Base-by-base conservation (phyloP, 2,113 vertebrate species). In the Chionis minor region DNA sequence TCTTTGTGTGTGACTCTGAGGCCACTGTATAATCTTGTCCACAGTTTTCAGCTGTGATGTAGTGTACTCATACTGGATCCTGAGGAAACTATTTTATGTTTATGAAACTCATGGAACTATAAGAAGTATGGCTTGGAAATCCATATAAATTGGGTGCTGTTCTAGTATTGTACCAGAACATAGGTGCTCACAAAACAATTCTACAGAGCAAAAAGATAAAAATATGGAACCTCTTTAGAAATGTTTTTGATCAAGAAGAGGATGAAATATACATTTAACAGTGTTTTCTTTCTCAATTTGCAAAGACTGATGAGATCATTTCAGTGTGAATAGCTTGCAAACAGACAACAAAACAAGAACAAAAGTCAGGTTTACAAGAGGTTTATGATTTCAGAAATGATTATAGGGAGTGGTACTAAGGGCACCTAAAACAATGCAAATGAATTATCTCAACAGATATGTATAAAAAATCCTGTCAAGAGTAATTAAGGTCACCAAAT, bases 401-500 rank as follows among this genome's bases (percentile, higher is more conserved):
- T 91, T 94, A 81, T 22, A 79, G 72, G 40, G 47, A 81, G 16
- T 21, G 4, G 23, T 67, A 63, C 23, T 26, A 84, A 91, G 35
- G 92, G 17, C 16, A 79, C 40, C 40, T 81, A 61, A 82, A 93
- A 61, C 38, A 81, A 63, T 47, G 44, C 62, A 77, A 14, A 22
- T 65, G 56, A 95, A 87, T 86, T 75, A 67, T 52, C 44, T 82
- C 28, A 79, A 59, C 27, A 56, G 14, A 40, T 65, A 74, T 21
- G 38, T 44, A 10, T 74, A 87, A 79, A 40, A 78, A 81, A 52
- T 24, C 33, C 54, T 79, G 26, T 72, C 65, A 75, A 65, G 30
- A 90, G 62, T 81, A 95, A 81, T 92, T 91, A 91, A 79, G 65
- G 61, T 88, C 54, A 69, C 58, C 49, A 83, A 84, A 65, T n/a